These are phyloP conservation scores for Slavum lentiscoides DNA, from an alignment of 2,888 invertebrate species.

Conservation along the genomic window DNA sequence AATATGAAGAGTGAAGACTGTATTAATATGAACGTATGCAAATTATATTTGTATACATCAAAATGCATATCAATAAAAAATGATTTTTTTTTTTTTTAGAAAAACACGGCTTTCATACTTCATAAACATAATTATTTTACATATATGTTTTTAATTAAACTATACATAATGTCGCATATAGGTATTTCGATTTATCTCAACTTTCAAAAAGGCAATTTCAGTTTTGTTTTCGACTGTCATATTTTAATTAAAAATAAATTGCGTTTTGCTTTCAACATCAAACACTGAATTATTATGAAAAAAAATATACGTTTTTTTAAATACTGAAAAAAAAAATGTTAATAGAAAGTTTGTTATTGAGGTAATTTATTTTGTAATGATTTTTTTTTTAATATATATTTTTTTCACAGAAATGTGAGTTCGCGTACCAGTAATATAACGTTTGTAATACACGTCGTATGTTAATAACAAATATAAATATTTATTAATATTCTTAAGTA, in stretches of 20 bases:
- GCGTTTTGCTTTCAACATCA: constrained; percentile 22
- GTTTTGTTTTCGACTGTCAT: background rate
- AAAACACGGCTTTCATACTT: background rate
- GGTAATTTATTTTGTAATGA: constrained; percentile 7
- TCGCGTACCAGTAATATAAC: background rate
- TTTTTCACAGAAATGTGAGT: background rate
- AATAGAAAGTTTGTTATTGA: background rate
- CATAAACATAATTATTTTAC: background rate
- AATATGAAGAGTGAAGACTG: too few relatives aligned
- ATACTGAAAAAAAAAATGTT: background rate
- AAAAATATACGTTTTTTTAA: background rate
- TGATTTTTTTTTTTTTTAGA: too few relatives aligned
- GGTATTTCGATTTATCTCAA: background rate
- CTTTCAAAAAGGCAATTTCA: constrained; percentile 10
- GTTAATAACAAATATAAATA: too few relatives aligned
- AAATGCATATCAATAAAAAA: background rate
- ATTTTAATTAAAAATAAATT: constrained; percentile 39
- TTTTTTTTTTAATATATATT: background rate
- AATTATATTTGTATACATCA: background rate
- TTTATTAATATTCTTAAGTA: too few relatives aligned
- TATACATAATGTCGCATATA: background rate
- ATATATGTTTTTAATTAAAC: constrained; percentile 13
- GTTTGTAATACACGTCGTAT: too few relatives aligned
- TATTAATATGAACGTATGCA: background rate
- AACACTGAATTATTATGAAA: background rate